Conservation (phyloP, 2,888 invertebrate genomes). For the Eristalinus aeneus region DNA sequence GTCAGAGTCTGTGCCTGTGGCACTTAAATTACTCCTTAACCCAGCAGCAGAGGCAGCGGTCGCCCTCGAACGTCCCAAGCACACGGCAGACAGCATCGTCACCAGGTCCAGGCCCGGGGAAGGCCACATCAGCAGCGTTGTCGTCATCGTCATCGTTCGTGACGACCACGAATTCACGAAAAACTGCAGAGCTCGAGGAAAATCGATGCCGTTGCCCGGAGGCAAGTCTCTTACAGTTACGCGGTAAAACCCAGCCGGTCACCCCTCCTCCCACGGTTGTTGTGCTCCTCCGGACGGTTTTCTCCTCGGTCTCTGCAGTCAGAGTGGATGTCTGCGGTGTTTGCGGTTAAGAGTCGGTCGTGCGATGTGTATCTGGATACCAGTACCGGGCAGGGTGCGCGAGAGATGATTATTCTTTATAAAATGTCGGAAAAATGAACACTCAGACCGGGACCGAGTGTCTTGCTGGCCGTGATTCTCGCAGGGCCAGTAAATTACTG, state of each 20-base stretch:
- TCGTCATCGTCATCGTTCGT: conserved; percentile 17
- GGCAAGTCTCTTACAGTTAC: conserved; percentile 6
- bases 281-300: not conserved
- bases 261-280: not conserved
- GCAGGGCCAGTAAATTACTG: conserved; percentile 33
- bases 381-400: not conserved
- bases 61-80: not conserved
- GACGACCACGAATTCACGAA: conserved; percentile 27
- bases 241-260: conserved; percentile 1
- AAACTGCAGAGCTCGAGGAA: conserved; percentile 14
- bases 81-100: conserved; percentile 2
- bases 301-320: conserved; percentile 4
- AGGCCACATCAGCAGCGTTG: conserved; percentile 12
- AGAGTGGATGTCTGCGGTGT: conserved; percentile 28
- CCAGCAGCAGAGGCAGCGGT: conserved; percentile 37
- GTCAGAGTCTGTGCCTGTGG: not conserved
- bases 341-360: conserved; percentile 33
- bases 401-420: conserved; percentile 40
- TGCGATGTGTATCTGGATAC: not conserved
- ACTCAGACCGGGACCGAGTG: conserved; percentile 1
- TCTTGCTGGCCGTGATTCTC: not conserved
- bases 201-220: conserved; percentile 14
- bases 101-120: not conserved
- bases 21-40: conserved; percentile 67
- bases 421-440: conserved; percentile 47